These are phyloP conservation scores for Leptocoma aspasia DNA, from an alignment of 2,113 vertebrate genomes.

Conservation along the genomic window DNA sequence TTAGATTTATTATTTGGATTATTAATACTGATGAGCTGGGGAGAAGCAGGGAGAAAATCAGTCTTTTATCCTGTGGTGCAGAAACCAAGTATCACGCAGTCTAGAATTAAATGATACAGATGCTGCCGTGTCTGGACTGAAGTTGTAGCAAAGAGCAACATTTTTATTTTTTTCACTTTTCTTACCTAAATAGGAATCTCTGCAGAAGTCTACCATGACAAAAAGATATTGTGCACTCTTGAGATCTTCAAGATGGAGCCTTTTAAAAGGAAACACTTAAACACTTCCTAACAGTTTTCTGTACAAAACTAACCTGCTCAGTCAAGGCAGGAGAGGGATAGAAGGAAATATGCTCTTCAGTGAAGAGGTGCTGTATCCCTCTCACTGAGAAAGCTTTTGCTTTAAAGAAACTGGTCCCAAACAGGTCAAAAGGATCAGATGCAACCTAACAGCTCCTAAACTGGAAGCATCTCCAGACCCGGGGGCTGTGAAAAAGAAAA, in stretches of 20 bases:
- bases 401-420: background rate
- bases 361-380: background rate
- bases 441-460: background rate
- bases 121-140: slow-evolving; percentile 9
- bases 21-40: slow-evolving; percentile 68
- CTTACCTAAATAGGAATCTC: background rate
- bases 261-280: background rate
- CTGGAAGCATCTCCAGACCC: background rate
- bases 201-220: background rate
- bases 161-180: background rate
- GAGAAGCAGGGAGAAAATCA: slow-evolving; percentile 25
- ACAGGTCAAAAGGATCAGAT: background rate
- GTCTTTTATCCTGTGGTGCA: slow-evolving; percentile 33
- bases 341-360: background rate
- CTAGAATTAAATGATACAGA: slow-evolving; percentile 49
- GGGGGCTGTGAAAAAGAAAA: background rate
- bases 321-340: background rate
- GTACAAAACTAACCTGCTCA: background rate
- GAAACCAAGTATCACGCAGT: slow-evolving; percentile 35
- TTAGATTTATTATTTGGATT: slow-evolving; percentile 64
- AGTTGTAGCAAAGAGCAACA: background rate
- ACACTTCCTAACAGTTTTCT: background rate
- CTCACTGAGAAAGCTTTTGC: background rate
- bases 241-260: background rate
- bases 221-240: background rate